Evolutionary conservation across 2,797 vertebrate genomes (phyloP).

Genomic region (Pterois miles): DNA sequence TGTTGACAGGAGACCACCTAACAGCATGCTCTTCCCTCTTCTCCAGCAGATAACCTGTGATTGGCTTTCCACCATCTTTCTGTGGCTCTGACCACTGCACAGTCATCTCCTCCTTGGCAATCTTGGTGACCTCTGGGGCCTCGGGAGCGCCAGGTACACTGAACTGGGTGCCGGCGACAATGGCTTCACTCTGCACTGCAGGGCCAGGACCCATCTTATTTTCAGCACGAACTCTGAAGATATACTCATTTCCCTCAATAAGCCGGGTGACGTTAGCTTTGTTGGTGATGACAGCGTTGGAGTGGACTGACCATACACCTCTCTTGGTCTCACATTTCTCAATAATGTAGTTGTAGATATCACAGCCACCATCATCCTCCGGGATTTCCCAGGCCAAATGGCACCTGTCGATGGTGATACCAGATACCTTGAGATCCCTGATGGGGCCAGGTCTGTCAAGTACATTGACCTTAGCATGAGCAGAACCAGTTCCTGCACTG

Average conservation of each 20-base stretch:
- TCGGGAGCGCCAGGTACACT: constrained; percentile 92
- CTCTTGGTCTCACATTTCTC: constrained; percentile 99
- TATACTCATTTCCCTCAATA: constrained; percentile 96
- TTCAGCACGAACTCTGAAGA: constrained; percentile 96
- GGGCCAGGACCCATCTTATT: constrained; percentile 99
- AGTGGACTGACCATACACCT: constrained; percentile 96
- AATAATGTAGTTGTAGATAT: constrained; percentile 98
- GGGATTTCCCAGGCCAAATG: constrained; percentile 93
- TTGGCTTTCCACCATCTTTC: constrained; percentile 94
- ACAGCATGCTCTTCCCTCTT: constrained; percentile 92
- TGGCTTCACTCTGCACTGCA: constrained; percentile 91
- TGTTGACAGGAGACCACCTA: constrained; percentile 95
- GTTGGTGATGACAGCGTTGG: constrained; percentile 90
- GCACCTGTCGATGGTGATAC: constrained; percentile 92
- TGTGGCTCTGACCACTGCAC: constrained; percentile 95
- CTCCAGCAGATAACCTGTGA: constrained; percentile 95
- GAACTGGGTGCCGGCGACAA: constrained; percentile 94
- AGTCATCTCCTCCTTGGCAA: constrained; percentile 95
- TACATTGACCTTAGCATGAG: constrained; percentile 90
- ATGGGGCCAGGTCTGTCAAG: constrained; percentile 95
- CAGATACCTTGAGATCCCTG: constrained; percentile 90
- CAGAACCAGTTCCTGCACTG: constrained; percentile 89
- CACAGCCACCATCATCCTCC: constrained; percentile 96
- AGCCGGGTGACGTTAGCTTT: constrained; percentile 92
- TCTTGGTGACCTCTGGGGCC: constrained; percentile 92